Base-by-base conservation (phyloP, 2,888 invertebrate species). In the Elgonia sp. region DNA sequence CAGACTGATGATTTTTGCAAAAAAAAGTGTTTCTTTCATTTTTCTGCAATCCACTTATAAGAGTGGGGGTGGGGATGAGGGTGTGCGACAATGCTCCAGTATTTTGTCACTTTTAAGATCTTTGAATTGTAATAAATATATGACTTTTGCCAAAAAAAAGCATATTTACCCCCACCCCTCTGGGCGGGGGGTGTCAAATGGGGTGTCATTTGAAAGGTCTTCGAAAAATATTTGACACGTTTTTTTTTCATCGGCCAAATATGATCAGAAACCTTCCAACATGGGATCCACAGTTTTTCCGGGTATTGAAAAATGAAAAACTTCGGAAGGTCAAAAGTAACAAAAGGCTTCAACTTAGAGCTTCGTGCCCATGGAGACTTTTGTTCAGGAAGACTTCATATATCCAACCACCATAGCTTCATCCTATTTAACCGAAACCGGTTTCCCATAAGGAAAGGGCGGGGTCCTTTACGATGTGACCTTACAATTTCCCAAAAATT, bases 201-300 rank as follows among this genome's bases (percentile, higher is more conserved):
- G 37, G 62, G 29, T 62, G 37, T 62, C 62, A 62, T 29, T 62
- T 62, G 50, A 50, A 50, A 50, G 50, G 50, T 8, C n/a, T n/a
- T n/a, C n/a, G n/a, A n/a, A n/a, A n/a, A n/a, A n/a, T n/a, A n/a
- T n/a, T n/a, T n/a, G n/a, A 50, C 50, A 50, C 50, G 50, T 50
- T 50, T 50, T 50, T 62, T 62, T 62, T 62, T 62, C 62, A 62
- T 62, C 37, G 62, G 62, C 62, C 62, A 50, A 62, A 29, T 62
- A 62, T 62, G 62, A 62, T 62, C 62, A 62, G 62, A 62, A 62
- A 62, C 14, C 29, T 62, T 62, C 37, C 62, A 62, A 62, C 62
- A 62, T 62, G 37, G 62, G 37, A 62, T 62, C 62, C 62, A 37
- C 62, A 62, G 57, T 21, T 57, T 57, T 57, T 57, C 57, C 57